A percentile compares a stretch with the other conserved stretches of the same genome.
phyloP scores from a whole-genome alignment of 2,113 vertebrate genomes.

The Etia nguti region DNA sequence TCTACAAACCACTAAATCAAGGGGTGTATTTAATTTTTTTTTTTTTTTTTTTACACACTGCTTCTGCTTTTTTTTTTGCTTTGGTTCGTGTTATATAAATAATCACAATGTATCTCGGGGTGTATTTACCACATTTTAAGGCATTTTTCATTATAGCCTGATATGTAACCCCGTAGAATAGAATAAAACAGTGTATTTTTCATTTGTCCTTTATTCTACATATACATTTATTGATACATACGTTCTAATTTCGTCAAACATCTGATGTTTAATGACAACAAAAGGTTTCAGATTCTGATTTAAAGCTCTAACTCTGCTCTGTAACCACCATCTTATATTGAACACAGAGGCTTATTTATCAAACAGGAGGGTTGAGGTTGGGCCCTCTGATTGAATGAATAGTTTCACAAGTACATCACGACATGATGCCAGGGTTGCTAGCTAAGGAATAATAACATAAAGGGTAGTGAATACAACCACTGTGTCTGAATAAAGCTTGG shows the following conservation, averaged over 20 bases:
- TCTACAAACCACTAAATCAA: background rate
- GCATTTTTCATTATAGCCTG: background rate
- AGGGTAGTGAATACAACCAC: background rate
- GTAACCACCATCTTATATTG: background rate
- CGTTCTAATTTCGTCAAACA: background rate
- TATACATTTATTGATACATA: background rate
- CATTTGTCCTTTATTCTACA: background rate
- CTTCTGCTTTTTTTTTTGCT: background rate
- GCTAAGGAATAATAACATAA: background rate
- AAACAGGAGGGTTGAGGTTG: background rate
- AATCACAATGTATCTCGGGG: background rate
- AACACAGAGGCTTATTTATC: background rate
- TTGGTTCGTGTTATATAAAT: background rate
- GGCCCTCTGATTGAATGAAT: background rate
- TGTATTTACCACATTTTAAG: background rate
- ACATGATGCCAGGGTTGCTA: background rate
- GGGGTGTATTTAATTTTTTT: background rate
- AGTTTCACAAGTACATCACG: background rate
- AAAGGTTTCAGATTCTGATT: background rate
- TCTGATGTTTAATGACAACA: background rate
- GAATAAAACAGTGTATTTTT: background rate
- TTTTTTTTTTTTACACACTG: background rate
- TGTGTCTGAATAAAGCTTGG: background rate
- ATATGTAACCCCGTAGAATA: background rate
- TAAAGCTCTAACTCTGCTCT: background rate